Evolutionary conservation across 1,140 invertebrate species (phyloP).

Genomic region (Neelides sp.): DNA sequence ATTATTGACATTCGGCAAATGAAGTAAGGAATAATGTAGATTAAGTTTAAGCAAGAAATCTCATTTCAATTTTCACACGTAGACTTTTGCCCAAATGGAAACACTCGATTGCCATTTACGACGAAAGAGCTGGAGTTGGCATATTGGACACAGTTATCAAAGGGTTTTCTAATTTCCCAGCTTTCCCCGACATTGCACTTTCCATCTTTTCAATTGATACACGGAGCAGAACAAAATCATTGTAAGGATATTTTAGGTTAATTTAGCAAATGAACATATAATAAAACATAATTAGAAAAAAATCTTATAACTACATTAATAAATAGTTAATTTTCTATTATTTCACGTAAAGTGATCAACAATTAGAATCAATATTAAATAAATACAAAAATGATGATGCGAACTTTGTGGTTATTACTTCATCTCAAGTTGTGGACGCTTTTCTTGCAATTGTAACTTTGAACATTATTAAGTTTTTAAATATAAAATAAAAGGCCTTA

Average conservation of each 20-base stretch:
- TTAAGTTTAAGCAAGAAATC: not conserved
- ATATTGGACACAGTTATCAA: constrained; percentile 20
- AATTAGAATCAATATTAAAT: constrained; percentile 19
- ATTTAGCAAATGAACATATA: not conserved
- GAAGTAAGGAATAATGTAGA: not conserved
- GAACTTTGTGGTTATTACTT: constrained; percentile 22
- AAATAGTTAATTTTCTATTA: not conserved
- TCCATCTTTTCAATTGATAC: constrained; percentile 23
- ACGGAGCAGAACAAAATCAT: constrained; percentile 10
- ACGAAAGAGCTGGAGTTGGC: constrained; percentile 11
- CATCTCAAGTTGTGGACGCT: constrained; percentile 12
- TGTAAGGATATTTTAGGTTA: constrained; percentile 22
- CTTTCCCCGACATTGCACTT: constrained; percentile 16
- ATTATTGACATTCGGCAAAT: constrained; percentile 23
- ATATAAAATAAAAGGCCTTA: not conserved
- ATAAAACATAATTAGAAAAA: not conserved
- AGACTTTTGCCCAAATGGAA: constrained; percentile 1
- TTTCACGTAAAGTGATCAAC: constrained; percentile 17
- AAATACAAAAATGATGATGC: constrained; percentile 2
- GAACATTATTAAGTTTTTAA: not conserved
- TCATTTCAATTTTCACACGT: not conserved
- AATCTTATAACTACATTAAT: not conserved
- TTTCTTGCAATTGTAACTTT: constrained; percentile 20
- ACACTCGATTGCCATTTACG: constrained; percentile 20
- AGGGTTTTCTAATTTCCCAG: constrained; percentile 5